Base-by-base conservation (phyloP, 2,888 invertebrate species). In the Sclerodermus sp. region DNA sequence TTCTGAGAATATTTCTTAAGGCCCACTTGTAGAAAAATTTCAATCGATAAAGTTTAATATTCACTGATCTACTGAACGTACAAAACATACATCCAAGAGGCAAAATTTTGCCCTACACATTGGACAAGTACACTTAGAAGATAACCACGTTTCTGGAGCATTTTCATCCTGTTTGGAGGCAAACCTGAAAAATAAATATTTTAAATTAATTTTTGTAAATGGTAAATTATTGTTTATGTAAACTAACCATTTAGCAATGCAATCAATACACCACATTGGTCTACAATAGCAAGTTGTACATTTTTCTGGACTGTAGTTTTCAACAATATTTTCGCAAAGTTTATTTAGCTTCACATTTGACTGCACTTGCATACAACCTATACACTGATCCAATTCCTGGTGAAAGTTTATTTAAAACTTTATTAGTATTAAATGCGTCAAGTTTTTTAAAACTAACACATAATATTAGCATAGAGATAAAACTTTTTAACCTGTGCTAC, bases 261-360 rank as follows among this genome's bases (percentile, higher is more conserved):
- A 96, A 60, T 88, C 85, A 16, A 85, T 80, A 79, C 95, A 96
- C 94, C 95, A 95, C 85, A 94, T 87, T 17, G 93, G 94, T 45
- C 91, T 86, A 74, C 90, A 91, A 70, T 85, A 86, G 70, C 90
- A 91, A 45, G 75, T 80, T 13, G 71, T 74, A 67, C 87, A 87
- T 50, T 70, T 77, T 15, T 69, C 56, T 2, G 62, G 71, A 51
- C 74, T 70, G 31, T 70, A 70, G 13, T 80, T 81, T 43, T 81
- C 80, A 4, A 74, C 60, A 45, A 79, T 78, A 13, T 80, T 74
- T 17, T 68, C 76, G 72, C 93, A 95, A 47, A 83, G 84, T 66
- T 87, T 89, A 60, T 83, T 83, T 47, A 92, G 82, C 78, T 93
- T 95, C 43, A 90, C 88, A 75, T 93, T 88, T 0, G 95, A 88